phyloP scores from a whole-genome alignment of 2,797 vertebrate species.

The Nothura maculosa region DNA sequence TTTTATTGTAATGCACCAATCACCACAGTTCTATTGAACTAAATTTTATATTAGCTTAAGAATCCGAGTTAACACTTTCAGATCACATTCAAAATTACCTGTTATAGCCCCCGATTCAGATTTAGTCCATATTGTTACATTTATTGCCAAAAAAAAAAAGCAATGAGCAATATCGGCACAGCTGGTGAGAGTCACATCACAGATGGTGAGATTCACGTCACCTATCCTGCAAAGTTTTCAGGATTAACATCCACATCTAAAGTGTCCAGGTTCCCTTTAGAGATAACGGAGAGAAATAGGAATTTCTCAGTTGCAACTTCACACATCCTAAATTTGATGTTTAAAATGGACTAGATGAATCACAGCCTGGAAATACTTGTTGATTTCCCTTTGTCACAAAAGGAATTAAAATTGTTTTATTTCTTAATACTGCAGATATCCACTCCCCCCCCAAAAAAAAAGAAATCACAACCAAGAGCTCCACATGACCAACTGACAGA shows the following conservation, averaged over 20 bases:
- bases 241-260: background rate
- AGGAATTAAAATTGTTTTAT: accelerated
- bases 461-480: background rate
- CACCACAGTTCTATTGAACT: background rate
- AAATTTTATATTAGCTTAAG: background rate
- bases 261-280: background rate
- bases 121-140: background rate
- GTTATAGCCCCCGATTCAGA: background rate
- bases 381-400: background rate
- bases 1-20: background rate
- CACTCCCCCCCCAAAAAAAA: background rate
- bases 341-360: background rate
- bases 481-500: background rate
- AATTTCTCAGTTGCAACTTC: background rate
- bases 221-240: background rate
- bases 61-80: constrained; percentile 8
- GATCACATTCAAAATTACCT: background rate
- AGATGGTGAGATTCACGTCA: background rate
- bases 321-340: background rate
- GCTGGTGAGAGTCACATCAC: background rate
- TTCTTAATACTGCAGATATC: background rate
- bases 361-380: background rate
- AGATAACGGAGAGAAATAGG: background rate
- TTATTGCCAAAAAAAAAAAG: constrained; percentile 10
- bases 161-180: background rate